Evolutionary conservation across 1,140 invertebrate genomes (phyloP), one percentile per base, ranked within the genome.

Genomic region (Phymorhynchus buccinoides): DNA sequence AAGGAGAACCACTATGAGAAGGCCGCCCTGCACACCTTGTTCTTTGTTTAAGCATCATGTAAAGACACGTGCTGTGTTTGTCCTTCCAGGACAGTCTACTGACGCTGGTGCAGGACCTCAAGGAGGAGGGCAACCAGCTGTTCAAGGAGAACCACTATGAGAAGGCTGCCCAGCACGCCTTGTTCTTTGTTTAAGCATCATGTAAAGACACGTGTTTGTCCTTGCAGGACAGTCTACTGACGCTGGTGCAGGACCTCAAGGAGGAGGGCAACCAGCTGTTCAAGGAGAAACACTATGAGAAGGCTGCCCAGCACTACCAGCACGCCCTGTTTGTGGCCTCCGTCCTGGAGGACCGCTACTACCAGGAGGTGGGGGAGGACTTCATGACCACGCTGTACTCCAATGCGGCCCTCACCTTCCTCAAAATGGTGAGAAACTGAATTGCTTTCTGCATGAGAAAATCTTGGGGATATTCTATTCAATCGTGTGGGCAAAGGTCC

Each of bases 191-290:
- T n/a, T n/a, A n/a, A n/a, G n/a, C n/a, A n/a, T n/a, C n/a, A n/a
- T n/a, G n/a, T n/a, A n/a, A n/a, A n/a, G n/a, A n/a, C n/a, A n/a
- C n/a, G n/a, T n/a, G n/a, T n/a, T n/a, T n/a, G n/a, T n/a, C n/a
- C n/a, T n/a, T n/a, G n/a, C 56, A 90, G 89, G 80, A 80, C 62
- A 84, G 71, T 39, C 83, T 90, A 4, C 86, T 90, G 44, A 52
- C 80, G 73, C 80, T 89, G 75, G 88, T 90, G 86, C 87, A 90
- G 84, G 90, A 91, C 78, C 83, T 91, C 44, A 91, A 91, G 75
- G 90, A 91, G 87, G 90, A 91, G 82, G 90, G 90, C 18, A 91
- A 91, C 80, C 82, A 75, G 3, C 68, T 90, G 22, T 91, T 91
- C 82, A 89, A 89, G 71, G 89, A 90, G 81, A 42, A 48, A 30